phyloP scores from a whole-genome alignment of 2,113 vertebrate genomes.

The Chelonoidis abingdonii region DNA sequence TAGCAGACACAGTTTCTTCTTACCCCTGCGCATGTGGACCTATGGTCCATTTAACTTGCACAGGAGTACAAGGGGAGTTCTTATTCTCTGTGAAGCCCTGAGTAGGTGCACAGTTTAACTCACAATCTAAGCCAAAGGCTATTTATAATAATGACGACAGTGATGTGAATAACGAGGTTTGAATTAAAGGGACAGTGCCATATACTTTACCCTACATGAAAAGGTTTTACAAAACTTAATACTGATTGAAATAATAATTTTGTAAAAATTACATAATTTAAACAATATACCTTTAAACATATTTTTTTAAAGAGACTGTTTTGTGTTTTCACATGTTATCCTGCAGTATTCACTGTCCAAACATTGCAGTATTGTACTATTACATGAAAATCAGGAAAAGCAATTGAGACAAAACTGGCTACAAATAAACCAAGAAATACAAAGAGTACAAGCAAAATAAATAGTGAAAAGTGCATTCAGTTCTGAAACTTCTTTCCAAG shows the following conservation, averaged over 20 bases:
- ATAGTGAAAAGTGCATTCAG: not conserved
- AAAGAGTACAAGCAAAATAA: not conserved
- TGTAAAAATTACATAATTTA: not conserved
- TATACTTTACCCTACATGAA: not conserved
- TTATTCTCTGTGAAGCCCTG: not conserved
- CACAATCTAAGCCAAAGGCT: not conserved
- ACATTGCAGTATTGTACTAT: not conserved
- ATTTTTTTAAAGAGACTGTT: not conserved
- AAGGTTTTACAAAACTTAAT: not conserved
- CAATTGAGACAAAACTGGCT: slow-evolving; percentile 4
- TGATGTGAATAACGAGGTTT: not conserved
- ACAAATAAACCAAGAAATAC: not conserved
- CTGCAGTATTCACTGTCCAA: not conserved
- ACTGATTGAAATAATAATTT: not conserved
- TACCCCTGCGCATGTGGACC: not conserved
- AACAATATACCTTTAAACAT: not conserved
- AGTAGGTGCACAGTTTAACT: not conserved
- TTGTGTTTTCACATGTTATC: not conserved
- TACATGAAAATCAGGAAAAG: not conserved
- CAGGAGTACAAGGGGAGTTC: not conserved
- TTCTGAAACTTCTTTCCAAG: not conserved
- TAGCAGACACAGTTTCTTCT: not conserved
- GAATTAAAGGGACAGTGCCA: not conserved
- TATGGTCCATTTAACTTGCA: not conserved
- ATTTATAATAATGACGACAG: not conserved